Conservation (phyloP, 2,797 vertebrate species). For the Crypturellus tataupa region DNA sequence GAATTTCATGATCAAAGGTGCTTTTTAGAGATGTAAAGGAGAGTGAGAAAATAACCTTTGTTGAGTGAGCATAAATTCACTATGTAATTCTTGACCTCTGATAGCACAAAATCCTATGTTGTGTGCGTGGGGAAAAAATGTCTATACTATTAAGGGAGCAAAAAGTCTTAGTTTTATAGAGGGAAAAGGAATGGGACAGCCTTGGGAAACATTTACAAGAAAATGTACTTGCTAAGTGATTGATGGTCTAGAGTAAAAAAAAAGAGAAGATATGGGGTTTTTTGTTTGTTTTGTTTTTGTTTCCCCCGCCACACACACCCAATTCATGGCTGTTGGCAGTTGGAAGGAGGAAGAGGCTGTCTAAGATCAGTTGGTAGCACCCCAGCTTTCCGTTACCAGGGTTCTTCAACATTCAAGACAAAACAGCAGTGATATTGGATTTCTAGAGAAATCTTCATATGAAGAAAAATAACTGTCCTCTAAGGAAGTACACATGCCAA, state of each 20-base stretch:
- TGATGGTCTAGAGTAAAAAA: background rate
- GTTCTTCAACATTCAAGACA: background rate
- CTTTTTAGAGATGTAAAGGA: slow-evolving; percentile 54
- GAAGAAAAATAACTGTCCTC: background rate
- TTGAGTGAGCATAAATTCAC: slow-evolving; percentile 39
- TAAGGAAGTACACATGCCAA: background rate
- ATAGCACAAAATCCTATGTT: slow-evolving; percentile 5
- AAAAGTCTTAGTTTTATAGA: background rate
- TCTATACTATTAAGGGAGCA: background rate
- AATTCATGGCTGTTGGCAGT: fast-evolving
- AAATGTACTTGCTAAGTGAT: background rate
- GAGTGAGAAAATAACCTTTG: slow-evolving; percentile 54
- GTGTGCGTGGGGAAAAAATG: background rate
- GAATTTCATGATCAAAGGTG: slow-evolving; percentile 75
- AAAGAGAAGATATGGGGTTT: background rate
- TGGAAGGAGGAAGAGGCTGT: background rate
- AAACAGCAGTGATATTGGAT: background rate
- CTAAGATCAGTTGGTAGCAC: background rate
- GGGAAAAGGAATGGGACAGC: background rate
- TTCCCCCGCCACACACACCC: no score
- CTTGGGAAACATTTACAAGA: background rate
- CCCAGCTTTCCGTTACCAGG: background rate
- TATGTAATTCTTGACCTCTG: slow-evolving; percentile 40
- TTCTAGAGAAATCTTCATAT: background rate
- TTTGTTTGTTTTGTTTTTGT: no score